Conservation (phyloP, 2,797 vertebrate genomes). For the Agapornis canus region DNA sequence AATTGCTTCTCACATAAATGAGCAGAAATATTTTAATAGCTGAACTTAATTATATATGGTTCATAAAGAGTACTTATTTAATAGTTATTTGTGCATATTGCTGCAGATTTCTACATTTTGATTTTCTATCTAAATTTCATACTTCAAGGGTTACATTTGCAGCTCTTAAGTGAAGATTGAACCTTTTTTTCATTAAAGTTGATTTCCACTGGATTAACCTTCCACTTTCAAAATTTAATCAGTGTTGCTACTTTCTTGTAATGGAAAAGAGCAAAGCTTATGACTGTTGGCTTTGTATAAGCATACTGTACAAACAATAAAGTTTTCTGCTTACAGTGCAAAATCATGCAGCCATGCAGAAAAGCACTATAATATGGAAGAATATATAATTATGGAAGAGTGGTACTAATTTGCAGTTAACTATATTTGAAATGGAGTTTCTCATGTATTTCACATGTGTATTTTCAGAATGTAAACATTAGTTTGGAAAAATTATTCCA, state of each 20-base stretch:
- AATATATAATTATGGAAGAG: not conserved
- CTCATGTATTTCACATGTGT: not conserved
- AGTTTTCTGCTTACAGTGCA: not conserved
- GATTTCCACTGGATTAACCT: constrained; percentile 44
- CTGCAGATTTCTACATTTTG: not conserved
- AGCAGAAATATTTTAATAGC: not conserved
- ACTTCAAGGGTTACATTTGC: constrained; percentile 14
- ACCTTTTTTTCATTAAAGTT: constrained; percentile 11
- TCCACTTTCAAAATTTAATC: constrained; percentile 48
- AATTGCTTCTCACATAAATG: not conserved
- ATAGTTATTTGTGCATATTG: not conserved
- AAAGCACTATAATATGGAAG: not conserved
- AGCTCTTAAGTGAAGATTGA: not conserved
- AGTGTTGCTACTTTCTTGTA: constrained; percentile 27
- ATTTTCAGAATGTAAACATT: not conserved
- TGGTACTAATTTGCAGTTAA: not conserved
- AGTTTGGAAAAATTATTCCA: not conserved
- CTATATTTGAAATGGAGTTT: not conserved
- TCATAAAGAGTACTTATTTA: not conserved
- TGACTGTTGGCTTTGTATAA: constrained; percentile 22
- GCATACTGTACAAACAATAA: not conserved
- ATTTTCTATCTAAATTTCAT: constrained; percentile 28
- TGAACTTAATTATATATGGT: not conserved
- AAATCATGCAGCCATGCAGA: not conserved
- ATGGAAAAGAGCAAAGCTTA: constrained; percentile 12